Evolutionary conservation across 1,140 invertebrate species (phyloP).

Genomic region (Microplitis mediator): DNA sequence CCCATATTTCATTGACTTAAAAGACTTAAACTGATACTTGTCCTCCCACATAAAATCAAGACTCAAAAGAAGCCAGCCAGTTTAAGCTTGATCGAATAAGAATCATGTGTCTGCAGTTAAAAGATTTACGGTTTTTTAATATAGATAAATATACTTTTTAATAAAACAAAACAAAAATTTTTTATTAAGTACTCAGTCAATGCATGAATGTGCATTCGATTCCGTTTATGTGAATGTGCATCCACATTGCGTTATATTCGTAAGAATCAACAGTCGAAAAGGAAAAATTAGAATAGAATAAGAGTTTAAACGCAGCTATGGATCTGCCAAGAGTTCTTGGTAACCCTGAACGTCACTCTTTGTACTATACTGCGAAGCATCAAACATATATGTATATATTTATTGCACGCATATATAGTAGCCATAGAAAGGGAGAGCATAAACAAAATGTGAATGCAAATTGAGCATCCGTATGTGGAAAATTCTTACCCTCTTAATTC

Average conservation of each 20-base stretch:
- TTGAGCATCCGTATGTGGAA: background rate
- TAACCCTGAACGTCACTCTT: conserved; percentile 28
- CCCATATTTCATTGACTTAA: conserved; percentile 6
- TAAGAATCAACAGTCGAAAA: background rate
- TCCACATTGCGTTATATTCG: no score
- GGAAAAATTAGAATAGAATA: background rate
- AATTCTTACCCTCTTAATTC: background rate
- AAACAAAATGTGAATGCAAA: conserved; percentile 18
- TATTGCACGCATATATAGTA: background rate
- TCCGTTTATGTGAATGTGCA: no score
- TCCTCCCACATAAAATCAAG: background rate
- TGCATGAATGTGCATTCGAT: no score
- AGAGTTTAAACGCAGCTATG: background rate
- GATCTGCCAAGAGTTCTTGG: conserved; percentile 21
- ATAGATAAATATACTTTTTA: no score
- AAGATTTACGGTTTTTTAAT: background rate
- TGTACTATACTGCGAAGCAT: conserved; percentile 3
- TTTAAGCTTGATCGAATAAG: background rate
- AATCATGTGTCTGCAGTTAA: background rate
- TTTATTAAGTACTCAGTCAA: no score
- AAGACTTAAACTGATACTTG: no score
- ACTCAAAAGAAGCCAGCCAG: background rate
- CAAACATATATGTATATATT: no score
- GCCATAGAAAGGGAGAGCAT: background rate
- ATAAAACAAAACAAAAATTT: no score